Conservation (phyloP, 2,888 invertebrate species). For the Strigamia transsilvanica region DNA sequence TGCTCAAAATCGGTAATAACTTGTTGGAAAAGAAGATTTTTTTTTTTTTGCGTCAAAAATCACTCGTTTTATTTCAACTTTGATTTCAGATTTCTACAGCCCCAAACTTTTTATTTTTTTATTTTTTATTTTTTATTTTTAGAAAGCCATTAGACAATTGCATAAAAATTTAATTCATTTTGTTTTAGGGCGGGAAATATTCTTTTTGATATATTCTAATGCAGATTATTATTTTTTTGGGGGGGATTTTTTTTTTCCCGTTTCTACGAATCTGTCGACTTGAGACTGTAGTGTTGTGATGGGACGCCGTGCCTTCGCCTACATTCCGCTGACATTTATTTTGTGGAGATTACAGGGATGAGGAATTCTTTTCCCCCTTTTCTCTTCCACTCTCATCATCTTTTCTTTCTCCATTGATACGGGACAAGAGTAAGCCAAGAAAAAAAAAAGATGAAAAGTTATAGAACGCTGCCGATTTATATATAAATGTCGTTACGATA, state of each 20-base stretch:
- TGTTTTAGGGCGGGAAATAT: too few species aligned
- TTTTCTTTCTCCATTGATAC: conserved; percentile 33
- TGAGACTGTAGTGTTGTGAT: conserved; percentile 14
- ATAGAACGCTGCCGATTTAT: conserved; percentile 31
- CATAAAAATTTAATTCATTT: too few species aligned
- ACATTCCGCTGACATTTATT: conserved; percentile 35
- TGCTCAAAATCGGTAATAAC: too few species aligned
- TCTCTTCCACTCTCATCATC: conserved; percentile 27
- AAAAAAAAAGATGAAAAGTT: conserved; percentile 36
- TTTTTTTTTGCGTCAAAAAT: too few species aligned
- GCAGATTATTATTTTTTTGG: not conserved
- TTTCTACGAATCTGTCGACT: not conserved
- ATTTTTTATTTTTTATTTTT: too few species aligned
- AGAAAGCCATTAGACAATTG: too few species aligned
- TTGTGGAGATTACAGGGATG: conserved; percentile 36
- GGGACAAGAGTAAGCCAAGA: not conserved
- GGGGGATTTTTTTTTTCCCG: too few species aligned
- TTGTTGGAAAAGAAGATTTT: too few species aligned
- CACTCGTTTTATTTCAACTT: too few species aligned
- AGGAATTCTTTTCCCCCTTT: conserved; percentile 31
- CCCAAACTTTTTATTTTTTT: too few species aligned
- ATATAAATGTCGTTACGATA: not conserved
- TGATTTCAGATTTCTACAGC: too few species aligned
- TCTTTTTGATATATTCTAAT: too few species aligned
- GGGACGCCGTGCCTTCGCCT: conserved; percentile 28